A percentile compares a stretch with the other conserved stretches of the same genome.
phyloP scores from a whole-genome alignment of 2,797 vertebrate species.

The Parambassis ranga region DNA sequence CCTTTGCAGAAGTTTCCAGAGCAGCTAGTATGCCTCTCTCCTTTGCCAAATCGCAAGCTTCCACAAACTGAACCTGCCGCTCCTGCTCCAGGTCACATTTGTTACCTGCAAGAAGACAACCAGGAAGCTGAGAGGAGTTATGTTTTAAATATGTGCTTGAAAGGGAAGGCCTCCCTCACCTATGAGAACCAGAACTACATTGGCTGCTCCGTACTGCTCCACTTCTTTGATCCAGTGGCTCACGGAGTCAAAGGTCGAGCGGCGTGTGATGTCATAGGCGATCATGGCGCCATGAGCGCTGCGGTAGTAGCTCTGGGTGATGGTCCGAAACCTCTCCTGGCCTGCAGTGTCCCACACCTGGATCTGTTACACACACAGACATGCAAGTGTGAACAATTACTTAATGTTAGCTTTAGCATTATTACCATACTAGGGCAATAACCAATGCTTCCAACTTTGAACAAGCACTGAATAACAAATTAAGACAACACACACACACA shows the following conservation, averaged over 20 bases:
- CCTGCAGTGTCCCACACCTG: conserved; percentile 96
- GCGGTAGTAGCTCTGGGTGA: conserved; percentile 95
- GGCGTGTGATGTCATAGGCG: conserved; percentile 91
- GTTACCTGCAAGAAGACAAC: conserved; percentile 62
- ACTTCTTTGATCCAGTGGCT: conserved; percentile 91
- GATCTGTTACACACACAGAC: conserved; percentile 76
- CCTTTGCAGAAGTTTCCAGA: conserved; percentile 78
- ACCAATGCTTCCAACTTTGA: no score
- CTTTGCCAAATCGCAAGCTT: conserved; percentile 66
- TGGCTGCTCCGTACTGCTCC: conserved; percentile 88
- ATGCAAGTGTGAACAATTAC: neutral
- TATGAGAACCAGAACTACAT: conserved; percentile 88
- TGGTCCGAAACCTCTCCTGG: conserved; percentile 93
- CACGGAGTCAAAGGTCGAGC: conserved; percentile 88
- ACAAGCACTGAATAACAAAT: no score
- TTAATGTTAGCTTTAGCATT: neutral
- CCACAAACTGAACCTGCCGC: conserved; percentile 63
- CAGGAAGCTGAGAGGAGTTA: neutral
- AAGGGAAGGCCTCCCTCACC: conserved; percentile 70
- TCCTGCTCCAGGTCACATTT: conserved; percentile 72
- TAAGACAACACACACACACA: conserved; percentile 2
- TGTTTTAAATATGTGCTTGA: neutral
- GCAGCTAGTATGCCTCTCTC: conserved; percentile 66
- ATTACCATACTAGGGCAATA: neutral
- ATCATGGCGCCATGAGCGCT: conserved; percentile 93